Evolutionary conservation across 2,888 invertebrate genomes (phyloP), one percentile per base, ranked within the genome.

Genomic region (Cataglyphis altisquamis): DNA sequence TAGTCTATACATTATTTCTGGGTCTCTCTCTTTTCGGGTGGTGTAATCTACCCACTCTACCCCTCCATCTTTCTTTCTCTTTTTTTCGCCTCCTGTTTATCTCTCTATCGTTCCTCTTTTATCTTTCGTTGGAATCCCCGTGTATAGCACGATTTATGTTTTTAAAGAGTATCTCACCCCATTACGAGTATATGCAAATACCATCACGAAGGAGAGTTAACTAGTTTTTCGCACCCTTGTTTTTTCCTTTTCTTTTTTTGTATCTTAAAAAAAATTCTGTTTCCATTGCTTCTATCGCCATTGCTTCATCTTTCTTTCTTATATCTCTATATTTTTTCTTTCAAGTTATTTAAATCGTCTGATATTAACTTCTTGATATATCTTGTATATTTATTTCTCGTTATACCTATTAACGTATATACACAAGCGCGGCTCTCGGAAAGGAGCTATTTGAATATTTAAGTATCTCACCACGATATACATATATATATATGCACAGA

Each of bases 111-210:
- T 29, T 82, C 68, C 32, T 45, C 32, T 73, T 77, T 70, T 5
- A 70, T 45, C 45, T 32, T 32, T 21, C 45, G 41, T 60, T 36
- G 36, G 60, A 45, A 68, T 66, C 63, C 48, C 48, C 64, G 77
- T 81, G 72, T 77, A 67, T 77, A 36, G 62, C 63, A 83, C 88
- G 87, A 92, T 91, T 91, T 92, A 92, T 90, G 84, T 87, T 86
- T 85, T 86, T 82, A 84, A 63, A 57, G 48, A 75, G 64, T 82
- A 73, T 80, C 77, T 62, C 52, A n/a, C 82, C 87, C 87, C 87
- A 89, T 89, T 88, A 67, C 78, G 86, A 86, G 86, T 88, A 29
- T 90, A 92, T 90, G 91, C 88, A 91, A 91, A 92, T 91, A 64
- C 82, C 80, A 88, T 83, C 63, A 72, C 68, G 52, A 80, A 83